phyloP scores from a whole-genome alignment of 2,113 vertebrate genomes.

The Podiceps cristatus region DNA sequence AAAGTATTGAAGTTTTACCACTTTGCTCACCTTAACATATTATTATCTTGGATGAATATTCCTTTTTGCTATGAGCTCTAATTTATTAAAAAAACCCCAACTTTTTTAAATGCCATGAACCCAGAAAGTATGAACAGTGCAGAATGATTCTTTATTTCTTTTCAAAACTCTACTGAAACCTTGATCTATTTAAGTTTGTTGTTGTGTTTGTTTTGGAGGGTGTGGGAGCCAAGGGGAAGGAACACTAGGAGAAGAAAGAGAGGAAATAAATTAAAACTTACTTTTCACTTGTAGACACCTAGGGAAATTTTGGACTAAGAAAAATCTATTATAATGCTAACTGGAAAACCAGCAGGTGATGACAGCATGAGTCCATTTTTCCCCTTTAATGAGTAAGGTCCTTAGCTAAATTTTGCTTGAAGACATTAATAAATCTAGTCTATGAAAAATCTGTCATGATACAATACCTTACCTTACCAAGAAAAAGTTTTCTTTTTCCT shows the following conservation, averaged over 20 bases:
- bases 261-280: neutral
- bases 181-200: neutral
- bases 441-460: slow-evolving; percentile 34
- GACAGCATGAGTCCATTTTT: neutral
- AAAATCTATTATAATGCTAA: neutral
- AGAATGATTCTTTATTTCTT: neutral
- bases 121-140: neutral
- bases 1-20: neutral
- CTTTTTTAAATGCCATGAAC: neutral
- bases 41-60: neutral
- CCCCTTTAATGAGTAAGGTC: slow-evolving; percentile 12
- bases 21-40: neutral
- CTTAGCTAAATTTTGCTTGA: slow-evolving; percentile 50
- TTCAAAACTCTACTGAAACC: neutral
- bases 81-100: neutral
- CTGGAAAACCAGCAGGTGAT: neutral
- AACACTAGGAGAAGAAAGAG: neutral
- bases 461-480: slow-evolving; percentile 4
- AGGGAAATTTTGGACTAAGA: neutral
- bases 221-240: neutral
- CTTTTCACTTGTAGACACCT: neutral
- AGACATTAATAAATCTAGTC: slow-evolving; percentile 63
- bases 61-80: neutral
- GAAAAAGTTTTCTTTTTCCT: neutral
- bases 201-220: neutral